Base-by-base conservation (phyloP, 2,888 invertebrate species). In the Epiblema foenella region DNA sequence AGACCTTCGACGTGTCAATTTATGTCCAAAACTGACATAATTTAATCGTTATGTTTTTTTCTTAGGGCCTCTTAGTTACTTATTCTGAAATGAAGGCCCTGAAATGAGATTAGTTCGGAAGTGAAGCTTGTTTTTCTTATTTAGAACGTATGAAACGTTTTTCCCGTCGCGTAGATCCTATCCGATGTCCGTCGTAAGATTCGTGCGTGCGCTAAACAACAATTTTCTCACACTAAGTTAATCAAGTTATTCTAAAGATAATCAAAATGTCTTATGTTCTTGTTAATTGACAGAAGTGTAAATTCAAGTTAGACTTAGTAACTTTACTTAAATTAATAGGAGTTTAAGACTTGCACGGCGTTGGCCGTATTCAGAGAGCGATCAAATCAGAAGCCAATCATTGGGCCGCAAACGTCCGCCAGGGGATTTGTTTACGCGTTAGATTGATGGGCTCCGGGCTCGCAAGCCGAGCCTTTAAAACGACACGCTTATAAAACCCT, bases 361-460 rank as follows among this genome's bases (percentile, higher is more conserved):
- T 56, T 29, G 5, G 37, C 18, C 49, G 69, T 66, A 60, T 67
- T 39, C 37, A 62, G 49, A 56, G 39, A 57, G 66, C 67, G 66
- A 71, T 71, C 71, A 62, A 67, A 71, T 62, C 71, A 62, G 62
- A 15, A 62, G 71, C 71, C 71, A 51, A 66, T 71, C 56, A 56
- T 66, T 71, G 39, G 37, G 54, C 62, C 67, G 60, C 71, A 57
- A 62, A 49, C 57, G 33, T 37, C 56, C 67, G 66, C 54, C 15
- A 24, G 54, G 71, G 71, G 71, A 67, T 71, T 71, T 71, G 71
- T 71, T 67, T 71, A 57, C 66, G 66, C 56, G 66, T 37, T 54
- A 71, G 66, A 71, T 62, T 49, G 67, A 71, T 67, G 71, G 60
- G 10, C 8, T 17, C 33, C 33, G 37, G 65, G 42, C 42, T n/a